phyloP scores from a whole-genome alignment of 1,140 invertebrate genomes.

The Calephelis nemesis region DNA sequence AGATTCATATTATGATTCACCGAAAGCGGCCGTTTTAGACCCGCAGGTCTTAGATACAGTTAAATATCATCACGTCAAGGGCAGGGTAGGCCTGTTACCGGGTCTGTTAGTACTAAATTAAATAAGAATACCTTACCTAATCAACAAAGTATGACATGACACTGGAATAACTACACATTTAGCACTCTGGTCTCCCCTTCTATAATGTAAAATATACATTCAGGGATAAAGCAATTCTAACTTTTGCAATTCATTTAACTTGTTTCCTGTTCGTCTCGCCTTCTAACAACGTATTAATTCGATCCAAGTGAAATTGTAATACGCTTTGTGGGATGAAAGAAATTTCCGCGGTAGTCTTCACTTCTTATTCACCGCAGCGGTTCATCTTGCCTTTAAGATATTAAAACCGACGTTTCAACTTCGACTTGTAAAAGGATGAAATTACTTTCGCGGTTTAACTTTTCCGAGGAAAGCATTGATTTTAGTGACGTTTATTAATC shows the following conservation, averaged over 20 bases:
- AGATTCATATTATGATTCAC: too few species aligned
- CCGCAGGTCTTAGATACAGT: too few species aligned
- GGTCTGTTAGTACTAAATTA: too few species aligned
- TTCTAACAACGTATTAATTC: conserved; percentile 42
- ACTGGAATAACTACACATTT: too few species aligned
- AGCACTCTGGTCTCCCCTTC: too few species aligned
- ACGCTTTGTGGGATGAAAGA: conserved; percentile 35
- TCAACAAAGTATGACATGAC: too few species aligned
- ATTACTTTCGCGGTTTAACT: conserved; percentile 3
- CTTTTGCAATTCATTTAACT: conserved; percentile 36
- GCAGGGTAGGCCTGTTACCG: too few species aligned
- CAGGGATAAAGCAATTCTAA: conserved; percentile 29
- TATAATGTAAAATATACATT: background rate
- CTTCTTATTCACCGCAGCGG: conserved; percentile 20
- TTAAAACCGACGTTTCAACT: conserved; percentile 8
- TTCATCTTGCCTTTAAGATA: background rate
- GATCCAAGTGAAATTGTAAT: conserved; percentile 41
- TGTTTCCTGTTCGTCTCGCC: conserved; percentile 28
- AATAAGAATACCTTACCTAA: too few species aligned
- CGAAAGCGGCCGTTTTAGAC: too few species aligned
- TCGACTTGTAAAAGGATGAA: conserved; percentile 7
- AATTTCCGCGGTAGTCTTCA: conserved; percentile 31
- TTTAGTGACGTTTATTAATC: too few species aligned
- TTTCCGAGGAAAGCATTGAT: background rate
- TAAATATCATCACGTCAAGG: too few species aligned